These are phyloP conservation scores for Atherinomorus stipes DNA, from an alignment of 2,113 vertebrate genomes.

Conservation along the genomic window DNA sequence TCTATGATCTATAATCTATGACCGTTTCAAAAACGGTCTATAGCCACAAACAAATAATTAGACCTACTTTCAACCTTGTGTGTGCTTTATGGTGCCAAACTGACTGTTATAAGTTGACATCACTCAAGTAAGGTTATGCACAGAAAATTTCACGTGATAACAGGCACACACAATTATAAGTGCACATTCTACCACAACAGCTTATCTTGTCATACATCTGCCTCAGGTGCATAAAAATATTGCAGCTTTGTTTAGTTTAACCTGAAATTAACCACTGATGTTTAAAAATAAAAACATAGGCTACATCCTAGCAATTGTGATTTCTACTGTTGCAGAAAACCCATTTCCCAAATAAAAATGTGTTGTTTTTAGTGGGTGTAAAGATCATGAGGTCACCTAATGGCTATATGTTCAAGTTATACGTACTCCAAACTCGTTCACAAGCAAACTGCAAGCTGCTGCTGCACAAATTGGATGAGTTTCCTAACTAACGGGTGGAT, in stretches of 20 bases:
- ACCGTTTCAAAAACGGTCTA: no score
- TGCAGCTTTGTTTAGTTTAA: neutral
- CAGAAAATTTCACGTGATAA: constrained; percentile 34
- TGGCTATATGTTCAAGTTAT: neutral
- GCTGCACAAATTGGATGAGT: constrained; percentile 43
- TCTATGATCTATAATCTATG: no score
- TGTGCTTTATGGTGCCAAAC: neutral
- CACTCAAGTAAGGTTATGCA: neutral
- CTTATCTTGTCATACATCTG: neutral
- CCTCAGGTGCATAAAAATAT: neutral
- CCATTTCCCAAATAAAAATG: neutral
- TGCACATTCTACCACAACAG: neutral
- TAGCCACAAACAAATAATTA: no score
- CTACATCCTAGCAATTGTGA: neutral
- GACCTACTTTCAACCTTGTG: neutral
- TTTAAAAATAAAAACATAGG: no score
- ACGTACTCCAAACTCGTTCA: neutral
- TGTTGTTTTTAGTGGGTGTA: neutral
- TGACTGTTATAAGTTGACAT: neutral
- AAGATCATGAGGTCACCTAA: neutral
- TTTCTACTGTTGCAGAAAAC: neutral
- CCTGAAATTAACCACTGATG: neutral
- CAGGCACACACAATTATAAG: neutral
- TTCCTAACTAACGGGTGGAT: constrained; percentile 69
- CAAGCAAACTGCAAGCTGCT: constrained; percentile 23